phyloP scores from a whole-genome alignment of 1,140 invertebrate species.

The Tetranychus urticae region DNA sequence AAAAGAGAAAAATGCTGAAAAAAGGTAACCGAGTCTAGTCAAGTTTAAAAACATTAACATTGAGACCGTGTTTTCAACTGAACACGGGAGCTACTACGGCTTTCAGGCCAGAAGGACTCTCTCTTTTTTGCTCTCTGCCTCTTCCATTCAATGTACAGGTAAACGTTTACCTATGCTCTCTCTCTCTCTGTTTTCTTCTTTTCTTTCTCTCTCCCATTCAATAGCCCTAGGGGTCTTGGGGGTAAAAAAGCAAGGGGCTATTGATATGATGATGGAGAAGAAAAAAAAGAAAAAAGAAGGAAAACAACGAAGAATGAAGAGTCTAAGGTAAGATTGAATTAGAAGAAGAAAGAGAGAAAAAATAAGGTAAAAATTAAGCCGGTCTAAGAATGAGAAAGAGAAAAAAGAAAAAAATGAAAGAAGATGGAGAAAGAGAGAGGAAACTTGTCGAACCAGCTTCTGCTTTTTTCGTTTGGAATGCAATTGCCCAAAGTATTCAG shows the following conservation, averaged over 20 bases:
- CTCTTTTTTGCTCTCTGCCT: neutral
- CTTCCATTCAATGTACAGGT: neutral
- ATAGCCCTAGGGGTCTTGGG: neutral
- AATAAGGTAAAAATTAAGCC: neutral
- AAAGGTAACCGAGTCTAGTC: neutral
- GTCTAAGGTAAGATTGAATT: neutral
- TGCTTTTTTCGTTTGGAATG: too few species aligned
- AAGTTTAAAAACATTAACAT: neutral
- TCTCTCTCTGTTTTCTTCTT: neutral
- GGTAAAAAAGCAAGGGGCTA: neutral
- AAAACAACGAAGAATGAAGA: neutral
- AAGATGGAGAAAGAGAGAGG: neutral
- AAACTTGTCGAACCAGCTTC: neutral
- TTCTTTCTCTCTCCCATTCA: neutral
- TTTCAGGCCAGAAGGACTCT: constrained; percentile 39
- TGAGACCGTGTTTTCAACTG: neutral
- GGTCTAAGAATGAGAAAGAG: neutral
- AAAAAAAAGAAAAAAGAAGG: neutral
- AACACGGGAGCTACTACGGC: neutral
- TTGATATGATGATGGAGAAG: neutral
- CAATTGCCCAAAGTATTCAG: too few species aligned
- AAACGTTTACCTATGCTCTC: neutral
- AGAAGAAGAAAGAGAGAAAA: neutral
- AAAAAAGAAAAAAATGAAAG: neutral
- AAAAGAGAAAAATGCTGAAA: constrained; percentile 42